Evolutionary conservation across 1,140 invertebrate genomes (phyloP).

Genomic region (Pachypsylla venusta): DNA sequence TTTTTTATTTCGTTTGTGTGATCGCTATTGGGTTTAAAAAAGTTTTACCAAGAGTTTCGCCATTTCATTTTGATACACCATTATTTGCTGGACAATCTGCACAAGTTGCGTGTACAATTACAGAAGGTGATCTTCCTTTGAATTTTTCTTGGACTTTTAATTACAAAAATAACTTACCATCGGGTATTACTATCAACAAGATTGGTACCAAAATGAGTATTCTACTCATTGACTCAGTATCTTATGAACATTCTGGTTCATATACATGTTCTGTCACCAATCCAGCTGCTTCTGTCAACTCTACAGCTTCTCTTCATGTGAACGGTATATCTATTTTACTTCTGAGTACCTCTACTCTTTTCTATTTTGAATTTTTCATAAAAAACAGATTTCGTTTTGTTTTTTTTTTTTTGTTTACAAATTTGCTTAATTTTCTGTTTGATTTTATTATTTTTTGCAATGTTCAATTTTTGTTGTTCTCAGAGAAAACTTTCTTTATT

Average conservation of each 20-base stretch:
- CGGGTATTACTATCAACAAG: conserved; percentile 16
- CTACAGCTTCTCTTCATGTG: conserved; percentile 21
- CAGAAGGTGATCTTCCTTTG: conserved; percentile 54
- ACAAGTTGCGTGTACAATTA: conserved; percentile 25
- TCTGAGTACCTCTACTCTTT: conserved; percentile 7
- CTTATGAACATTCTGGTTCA: conserved; percentile 47
- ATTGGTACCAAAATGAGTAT: conserved; percentile 26
- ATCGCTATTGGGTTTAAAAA: too few species aligned
- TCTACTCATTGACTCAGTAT: conserved; percentile 33
- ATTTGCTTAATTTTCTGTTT: background rate
- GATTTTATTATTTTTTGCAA: too few species aligned
- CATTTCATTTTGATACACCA: conserved; percentile 37
- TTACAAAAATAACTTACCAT: conserved; percentile 8
- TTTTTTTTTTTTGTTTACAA: too few species aligned
- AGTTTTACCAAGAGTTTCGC: conserved; percentile 45
- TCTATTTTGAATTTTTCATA: conserved; percentile 8
- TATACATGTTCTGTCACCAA: conserved; percentile 60
- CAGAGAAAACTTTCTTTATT: too few species aligned
- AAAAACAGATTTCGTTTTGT: too few species aligned
- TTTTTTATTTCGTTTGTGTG: too few species aligned
- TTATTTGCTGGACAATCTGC: conserved; percentile 32
- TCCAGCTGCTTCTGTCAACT: conserved; percentile 31
- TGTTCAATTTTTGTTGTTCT: too few species aligned
- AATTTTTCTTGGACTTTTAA: conserved; percentile 51
- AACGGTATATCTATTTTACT: conserved; percentile 23